Evolutionary conservation across 1,140 invertebrate species (phyloP).

Genomic region (Megathymus violae): DNA sequence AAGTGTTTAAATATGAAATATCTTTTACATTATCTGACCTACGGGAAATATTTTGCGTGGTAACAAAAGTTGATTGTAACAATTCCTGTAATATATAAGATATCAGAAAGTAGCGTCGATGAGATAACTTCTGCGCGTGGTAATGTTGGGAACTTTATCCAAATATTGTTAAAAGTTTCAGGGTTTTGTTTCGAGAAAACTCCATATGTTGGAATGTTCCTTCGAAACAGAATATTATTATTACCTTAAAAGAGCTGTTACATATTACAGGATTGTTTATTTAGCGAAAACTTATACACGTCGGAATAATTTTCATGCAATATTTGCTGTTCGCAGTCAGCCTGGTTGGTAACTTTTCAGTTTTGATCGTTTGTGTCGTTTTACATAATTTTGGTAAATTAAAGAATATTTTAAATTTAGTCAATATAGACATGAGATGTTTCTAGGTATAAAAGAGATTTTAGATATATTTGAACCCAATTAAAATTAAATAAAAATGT

Average conservation of each 20-base stretch:
- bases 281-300: not conserved
- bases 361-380: too few relatives aligned
- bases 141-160: slow-evolving; percentile 50
- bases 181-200: slow-evolving; percentile 51
- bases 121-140: slow-evolving; percentile 43
- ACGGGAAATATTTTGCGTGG: slow-evolving; percentile 24
- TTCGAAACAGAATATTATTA: slow-evolving; percentile 43
- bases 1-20: slow-evolving; percentile 4
- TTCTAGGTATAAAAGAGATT: too few relatives aligned
- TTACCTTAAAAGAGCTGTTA: slow-evolving; percentile 12
- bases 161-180: slow-evolving; percentile 64
- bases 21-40: slow-evolving; percentile 20
- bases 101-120: slow-evolving; percentile 39
- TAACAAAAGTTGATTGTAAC: slow-evolving; percentile 47
- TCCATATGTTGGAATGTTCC: slow-evolving; percentile 45
- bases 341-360: not conserved
- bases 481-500: too few relatives aligned
- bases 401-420: too few relatives aligned
- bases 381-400: too few relatives aligned
- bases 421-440: too few relatives aligned
- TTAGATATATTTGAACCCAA: too few relatives aligned
- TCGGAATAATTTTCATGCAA: not conserved
- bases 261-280: slow-evolving; percentile 10
- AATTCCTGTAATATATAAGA: slow-evolving; percentile 44
- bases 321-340: not conserved